Evolutionary conservation across 2,113 vertebrate species (phyloP).

Genomic region (Electrona antarctica): DNA sequence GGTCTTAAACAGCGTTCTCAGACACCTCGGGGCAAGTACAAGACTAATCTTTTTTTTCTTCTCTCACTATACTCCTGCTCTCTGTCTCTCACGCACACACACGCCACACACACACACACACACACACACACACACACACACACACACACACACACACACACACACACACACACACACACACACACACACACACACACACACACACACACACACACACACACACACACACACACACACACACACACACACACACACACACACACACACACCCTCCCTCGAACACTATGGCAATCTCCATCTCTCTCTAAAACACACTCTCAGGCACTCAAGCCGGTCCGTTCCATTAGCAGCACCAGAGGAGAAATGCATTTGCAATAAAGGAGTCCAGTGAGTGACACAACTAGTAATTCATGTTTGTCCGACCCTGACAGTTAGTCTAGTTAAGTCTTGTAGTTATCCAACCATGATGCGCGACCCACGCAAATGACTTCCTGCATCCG

Average conservation of each 20-base stretch:
- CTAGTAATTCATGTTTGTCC: conserved; percentile 51
- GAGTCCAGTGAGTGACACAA: conserved; percentile 40
- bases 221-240: too few relatives aligned
- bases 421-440: conserved; percentile 30
- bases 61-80: background rate
- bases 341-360: conserved; percentile 35
- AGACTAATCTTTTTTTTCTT: conserved; percentile 55
- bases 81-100: background rate
- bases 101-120: too few relatives aligned
- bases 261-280: too few relatives aligned
- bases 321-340: conserved; percentile 22
- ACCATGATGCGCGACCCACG: conserved; percentile 13
- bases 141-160: too few relatives aligned
- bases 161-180: too few relatives aligned
- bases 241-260: too few relatives aligned
- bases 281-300: background rate
- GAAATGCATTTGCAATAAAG: conserved; percentile 37
- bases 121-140: too few relatives aligned
- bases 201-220: too few relatives aligned
- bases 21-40: conserved; percentile 66
- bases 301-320: conserved; percentile 13
- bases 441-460: conserved; percentile 49
- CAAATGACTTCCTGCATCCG: background rate
- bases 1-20: conserved; percentile 72
- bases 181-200: too few relatives aligned